phyloP scores from a whole-genome alignment of 2,113 vertebrate genomes.

The Phalacrocorax brasilianus region DNA sequence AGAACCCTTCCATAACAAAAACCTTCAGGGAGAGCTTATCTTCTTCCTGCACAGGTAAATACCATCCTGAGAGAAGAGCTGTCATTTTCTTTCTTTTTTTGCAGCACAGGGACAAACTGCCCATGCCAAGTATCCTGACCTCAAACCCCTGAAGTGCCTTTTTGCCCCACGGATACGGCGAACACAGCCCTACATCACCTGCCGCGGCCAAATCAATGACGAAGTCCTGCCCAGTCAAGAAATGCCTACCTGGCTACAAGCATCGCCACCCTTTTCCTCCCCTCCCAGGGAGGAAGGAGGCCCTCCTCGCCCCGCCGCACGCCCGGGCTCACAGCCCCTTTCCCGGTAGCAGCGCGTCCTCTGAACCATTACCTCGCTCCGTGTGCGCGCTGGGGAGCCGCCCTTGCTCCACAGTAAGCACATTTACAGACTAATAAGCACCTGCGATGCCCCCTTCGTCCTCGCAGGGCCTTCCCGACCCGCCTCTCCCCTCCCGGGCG shows the following conservation, averaged over 20 bases:
- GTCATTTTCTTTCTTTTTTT: background rate
- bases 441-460: background rate
- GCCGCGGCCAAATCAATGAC: background rate
- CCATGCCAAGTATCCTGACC: background rate
- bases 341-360: background rate
- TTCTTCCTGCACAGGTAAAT: background rate
- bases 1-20: background rate
- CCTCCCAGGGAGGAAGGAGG: background rate
- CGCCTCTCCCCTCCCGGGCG: background rate
- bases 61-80: background rate
- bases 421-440: background rate
- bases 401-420: background rate
- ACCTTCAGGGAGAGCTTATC: background rate
- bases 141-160: background rate
- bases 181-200: background rate
- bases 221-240: background rate
- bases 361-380: background rate
- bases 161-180: rapidly evolving
- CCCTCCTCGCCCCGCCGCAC: background rate
- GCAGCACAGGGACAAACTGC: background rate
- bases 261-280: background rate
- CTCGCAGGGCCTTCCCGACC: background rate
- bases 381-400: background rate
- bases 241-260: rapidly evolving
- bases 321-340: background rate